phyloP scores from a whole-genome alignment of 2,797 vertebrate species.

The Gallinago stenura region DNA sequence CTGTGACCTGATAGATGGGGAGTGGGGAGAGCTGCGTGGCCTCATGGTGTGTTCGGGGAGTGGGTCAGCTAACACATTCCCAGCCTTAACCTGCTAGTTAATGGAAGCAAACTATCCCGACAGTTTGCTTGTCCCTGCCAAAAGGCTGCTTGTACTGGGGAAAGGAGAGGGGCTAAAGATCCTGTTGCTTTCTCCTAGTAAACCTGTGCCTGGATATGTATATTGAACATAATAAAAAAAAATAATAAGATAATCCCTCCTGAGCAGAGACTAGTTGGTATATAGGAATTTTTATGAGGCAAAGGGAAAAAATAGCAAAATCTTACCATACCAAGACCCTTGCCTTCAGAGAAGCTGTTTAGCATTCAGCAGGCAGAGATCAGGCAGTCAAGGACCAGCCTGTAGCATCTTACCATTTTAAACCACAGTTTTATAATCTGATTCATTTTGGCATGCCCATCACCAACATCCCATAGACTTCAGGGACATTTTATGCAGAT shows the following conservation, averaged over 20 bases:
- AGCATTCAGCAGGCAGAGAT: conserved; percentile 29
- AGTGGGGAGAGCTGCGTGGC: accelerated
- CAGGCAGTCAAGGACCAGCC: conserved; percentile 22
- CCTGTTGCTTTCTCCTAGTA: not conserved
- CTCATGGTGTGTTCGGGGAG: accelerated
- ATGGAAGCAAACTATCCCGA: not conserved
- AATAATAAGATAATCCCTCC: not conserved
- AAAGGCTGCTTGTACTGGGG: not conserved
- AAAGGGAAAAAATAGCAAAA: not conserved
- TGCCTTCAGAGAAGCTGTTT: conserved; percentile 1
- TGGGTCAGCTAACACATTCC: not conserved
- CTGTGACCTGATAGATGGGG: not conserved
- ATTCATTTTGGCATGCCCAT: conserved; percentile 2
- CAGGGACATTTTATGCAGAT: conserved; percentile 13
- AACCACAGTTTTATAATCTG: not conserved
- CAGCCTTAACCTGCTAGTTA: not conserved
- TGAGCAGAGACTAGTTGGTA: not conserved
- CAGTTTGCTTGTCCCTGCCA: not conserved
- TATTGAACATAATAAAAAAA: not conserved
- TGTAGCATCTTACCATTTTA: not conserved
- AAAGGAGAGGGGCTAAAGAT: not conserved
- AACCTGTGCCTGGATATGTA: not conserved
- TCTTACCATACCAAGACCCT: not conserved
- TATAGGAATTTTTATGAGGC: not conserved
- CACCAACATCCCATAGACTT: not conserved